Evolutionary conservation across 2,797 vertebrate genomes (phyloP).

Genomic region (Sylvilagus floridanus): DNA sequence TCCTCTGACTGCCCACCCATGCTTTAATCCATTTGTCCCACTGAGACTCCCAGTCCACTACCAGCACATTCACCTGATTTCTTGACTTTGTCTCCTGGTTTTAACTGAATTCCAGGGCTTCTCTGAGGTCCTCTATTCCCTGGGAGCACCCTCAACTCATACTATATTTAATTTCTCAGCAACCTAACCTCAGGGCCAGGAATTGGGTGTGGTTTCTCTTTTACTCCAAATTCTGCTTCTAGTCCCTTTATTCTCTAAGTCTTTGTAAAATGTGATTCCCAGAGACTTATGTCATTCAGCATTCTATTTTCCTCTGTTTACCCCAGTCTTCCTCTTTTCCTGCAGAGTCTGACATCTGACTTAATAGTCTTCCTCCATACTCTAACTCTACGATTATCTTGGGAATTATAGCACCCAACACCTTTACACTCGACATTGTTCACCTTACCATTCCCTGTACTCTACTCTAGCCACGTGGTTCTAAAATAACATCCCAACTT

Average conservation of each 20-base stretch:
- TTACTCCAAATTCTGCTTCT: neutral
- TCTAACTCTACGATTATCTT: neutral
- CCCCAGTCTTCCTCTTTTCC: neutral
- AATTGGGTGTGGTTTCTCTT: neutral
- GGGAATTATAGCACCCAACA: neutral
- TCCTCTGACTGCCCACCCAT: neutral
- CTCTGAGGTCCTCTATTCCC: neutral
- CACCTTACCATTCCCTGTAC: neutral
- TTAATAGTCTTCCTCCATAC: neutral
- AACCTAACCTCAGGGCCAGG: neutral
- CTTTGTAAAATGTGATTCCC: neutral
- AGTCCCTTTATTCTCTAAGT: neutral
- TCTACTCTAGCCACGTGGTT: neutral
- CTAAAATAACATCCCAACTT: neutral
- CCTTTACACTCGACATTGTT: neutral
- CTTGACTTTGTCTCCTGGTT: neutral
- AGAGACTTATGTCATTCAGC: neutral
- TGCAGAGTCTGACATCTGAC: neutral
- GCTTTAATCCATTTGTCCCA: neutral
- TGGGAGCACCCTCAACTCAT: neutral
- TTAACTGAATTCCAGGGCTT: neutral
- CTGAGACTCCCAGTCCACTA: neutral
- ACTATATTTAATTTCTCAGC: neutral
- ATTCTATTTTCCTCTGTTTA: neutral
- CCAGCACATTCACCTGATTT: neutral